Base-by-base conservation (phyloP, 2,797 vertebrate genomes). In the Acrossocheilus wenchowensis region DNA sequence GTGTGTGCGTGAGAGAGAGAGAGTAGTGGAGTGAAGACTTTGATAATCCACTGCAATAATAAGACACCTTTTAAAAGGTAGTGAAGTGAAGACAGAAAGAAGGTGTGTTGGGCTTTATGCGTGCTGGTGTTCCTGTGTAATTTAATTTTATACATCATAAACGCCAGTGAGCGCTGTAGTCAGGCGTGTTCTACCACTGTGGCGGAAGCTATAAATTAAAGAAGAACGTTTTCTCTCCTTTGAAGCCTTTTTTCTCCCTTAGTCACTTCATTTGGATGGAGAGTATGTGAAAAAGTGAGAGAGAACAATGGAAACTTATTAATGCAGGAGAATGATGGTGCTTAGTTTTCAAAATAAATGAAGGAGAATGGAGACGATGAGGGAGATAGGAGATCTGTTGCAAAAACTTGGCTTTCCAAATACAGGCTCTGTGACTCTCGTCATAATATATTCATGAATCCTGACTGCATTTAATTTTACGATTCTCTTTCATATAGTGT, bases 81-180 rank as follows among this genome's bases (percentile, higher is more conserved):
- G 87, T 87, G 90, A 91, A 91, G 89, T 92, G 90, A 87, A 86
- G 89, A 90, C 64, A 88, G 90, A 89, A 83, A 54, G 87, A 91
- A 93, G 92, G 91, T 93, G 91, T 91, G 92, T 91, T 92, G 90
- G 69, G 78, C 91, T 86, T 92, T 94, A 92, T 93, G 92, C 92
- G 88, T 86, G 90, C 89, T 74, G 87, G 86, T 93, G 89, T 93
- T 94, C 90, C 90, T 93, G 86, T 81, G 88, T 94, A 92, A 94
- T 95, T 94, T 93, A 93, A 95, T 94, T 94, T 95, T 94, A 95
- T 94, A 94, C 94, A 94, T 94, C 94, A 95, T 95, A 94, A 95
- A 95, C 93, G 92, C 94, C 90, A 93, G 93, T 93, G 94, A 93
- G 93, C 92, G 89, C 92, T 89, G 90, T 92, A 93, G 91, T 92